Percentiles rank a stretch among this genome's conserved stretches.
Evolutionary conservation across 2,113 vertebrate species (phyloP).

Genomic region (Pachypanchax playfairii): DNA sequence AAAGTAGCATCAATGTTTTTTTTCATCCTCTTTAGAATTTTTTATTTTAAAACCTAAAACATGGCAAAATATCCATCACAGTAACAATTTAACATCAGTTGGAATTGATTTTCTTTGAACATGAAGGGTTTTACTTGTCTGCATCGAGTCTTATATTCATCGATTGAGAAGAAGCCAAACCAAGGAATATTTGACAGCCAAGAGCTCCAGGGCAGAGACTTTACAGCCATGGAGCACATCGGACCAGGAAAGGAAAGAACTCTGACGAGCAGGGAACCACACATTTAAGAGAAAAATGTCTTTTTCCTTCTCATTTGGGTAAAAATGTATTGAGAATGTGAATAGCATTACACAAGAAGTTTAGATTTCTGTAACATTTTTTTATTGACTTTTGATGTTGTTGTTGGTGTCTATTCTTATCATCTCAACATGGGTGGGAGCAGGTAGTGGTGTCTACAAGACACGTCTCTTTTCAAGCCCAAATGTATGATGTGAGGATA

Average conservation of each 20-base stretch:
- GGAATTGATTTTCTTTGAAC: constrained; percentile 2
- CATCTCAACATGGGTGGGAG: constrained; percentile 39
- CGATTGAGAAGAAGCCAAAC: constrained; percentile 4
- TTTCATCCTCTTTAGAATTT: constrained; percentile 1
- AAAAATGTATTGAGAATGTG: too few relatives aligned
- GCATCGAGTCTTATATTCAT: neutral
- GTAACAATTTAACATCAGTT: neutral
- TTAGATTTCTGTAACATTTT: neutral
- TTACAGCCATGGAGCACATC: neutral
- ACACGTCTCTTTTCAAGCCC: constrained; percentile 3
- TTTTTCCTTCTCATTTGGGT: too few relatives aligned
- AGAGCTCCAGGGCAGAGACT: neutral
- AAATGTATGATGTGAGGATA: constrained; percentile 39
- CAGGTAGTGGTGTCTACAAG: neutral
- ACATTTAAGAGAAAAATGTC: too few relatives aligned
- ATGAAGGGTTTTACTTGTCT: neutral
- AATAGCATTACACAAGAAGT: too few relatives aligned
- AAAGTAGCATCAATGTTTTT: too few relatives aligned
- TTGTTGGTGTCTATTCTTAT: constrained; percentile 35
- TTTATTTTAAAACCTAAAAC: neutral
- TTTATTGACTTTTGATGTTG: constrained; percentile 15
- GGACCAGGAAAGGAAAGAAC: neutral
- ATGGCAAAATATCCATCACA: neutral
- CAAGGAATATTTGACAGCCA: neutral
- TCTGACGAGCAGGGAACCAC: too few relatives aligned